A percentile compares a stretch with the other conserved stretches of the same genome.
Evolutionary conservation across 2,113 vertebrate species (phyloP).

Genomic region (Psettodes erumei): DNA sequence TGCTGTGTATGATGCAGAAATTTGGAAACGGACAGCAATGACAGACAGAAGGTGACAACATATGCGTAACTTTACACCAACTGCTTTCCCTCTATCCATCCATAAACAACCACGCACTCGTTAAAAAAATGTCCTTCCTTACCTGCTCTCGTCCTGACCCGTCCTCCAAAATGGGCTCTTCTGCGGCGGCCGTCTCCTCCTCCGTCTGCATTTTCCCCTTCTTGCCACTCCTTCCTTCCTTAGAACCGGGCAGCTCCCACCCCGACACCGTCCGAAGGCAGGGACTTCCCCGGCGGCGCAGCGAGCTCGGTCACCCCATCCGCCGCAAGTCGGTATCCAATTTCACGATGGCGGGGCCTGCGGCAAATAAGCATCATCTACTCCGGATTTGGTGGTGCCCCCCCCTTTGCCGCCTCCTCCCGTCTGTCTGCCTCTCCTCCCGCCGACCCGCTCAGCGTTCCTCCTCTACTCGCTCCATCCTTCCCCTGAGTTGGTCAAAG

Average conservation of each 20-base stretch:
- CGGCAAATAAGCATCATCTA: conserved; percentile 75
- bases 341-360: conserved; percentile 78
- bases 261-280: conserved; percentile 73
- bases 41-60: background rate
- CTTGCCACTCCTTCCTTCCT: conserved; percentile 67
- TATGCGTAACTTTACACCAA: conserved; percentile 5
- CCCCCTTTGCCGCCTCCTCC: conserved; percentile 13
- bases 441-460: conserved; percentile 33
- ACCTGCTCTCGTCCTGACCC: conserved; percentile 80
- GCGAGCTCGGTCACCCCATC: conserved; percentile 79
- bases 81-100: background rate
- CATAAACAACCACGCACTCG: conserved; percentile 1
- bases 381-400: conserved; percentile 28
- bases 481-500: conserved; percentile 2
- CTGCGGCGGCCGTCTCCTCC: conserved; percentile 79
- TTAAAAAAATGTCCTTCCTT: conserved; percentile 37
- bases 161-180: conserved; percentile 82
- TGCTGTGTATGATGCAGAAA: background rate
- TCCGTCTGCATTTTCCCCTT: conserved; percentile 79
- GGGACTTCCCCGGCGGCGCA: conserved; percentile 78
- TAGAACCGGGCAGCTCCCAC: conserved; percentile 70
- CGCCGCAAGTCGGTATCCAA: conserved; percentile 74
- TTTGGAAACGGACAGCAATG: conserved; percentile 6
- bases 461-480: conserved; percentile 46
- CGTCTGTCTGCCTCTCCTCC: background rate